Percentiles rank a stretch among this genome's conserved stretches.
Conservation (phyloP, 1,140 invertebrate species). For the Cydia fagiglandana region DNA sequence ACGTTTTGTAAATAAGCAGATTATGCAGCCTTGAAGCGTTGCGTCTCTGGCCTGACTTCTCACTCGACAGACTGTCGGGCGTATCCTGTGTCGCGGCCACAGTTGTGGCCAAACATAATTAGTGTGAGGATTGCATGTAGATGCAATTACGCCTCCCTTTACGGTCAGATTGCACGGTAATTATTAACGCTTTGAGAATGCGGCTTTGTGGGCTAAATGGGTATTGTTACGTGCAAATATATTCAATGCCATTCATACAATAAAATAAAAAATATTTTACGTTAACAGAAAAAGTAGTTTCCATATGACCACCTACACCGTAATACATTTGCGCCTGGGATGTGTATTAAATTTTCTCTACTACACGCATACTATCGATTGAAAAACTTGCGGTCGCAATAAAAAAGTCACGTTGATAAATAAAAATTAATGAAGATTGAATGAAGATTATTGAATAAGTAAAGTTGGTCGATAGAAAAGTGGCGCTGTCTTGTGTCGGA, state of each 20-base stretch:
- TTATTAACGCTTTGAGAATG: constrained; percentile 38
- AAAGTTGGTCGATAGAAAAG: too few species aligned
- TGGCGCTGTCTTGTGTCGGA: too few species aligned
- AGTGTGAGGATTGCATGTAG: constrained; percentile 55
- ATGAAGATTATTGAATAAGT: too few species aligned
- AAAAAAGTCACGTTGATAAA: too few species aligned
- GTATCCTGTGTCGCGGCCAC: constrained; percentile 1
- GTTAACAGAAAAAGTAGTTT: too few species aligned
- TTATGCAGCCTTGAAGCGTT: not conserved
- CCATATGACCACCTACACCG: too few species aligned
- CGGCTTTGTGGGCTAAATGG: constrained; percentile 8
- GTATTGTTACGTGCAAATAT: not conserved
- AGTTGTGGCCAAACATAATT: constrained; percentile 59
- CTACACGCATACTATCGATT: not conserved
- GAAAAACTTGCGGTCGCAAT: too few species aligned
- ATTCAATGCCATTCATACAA: not conserved
- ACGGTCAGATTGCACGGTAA: constrained; percentile 35
- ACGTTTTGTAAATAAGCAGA: not conserved
- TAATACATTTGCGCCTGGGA: too few species aligned
- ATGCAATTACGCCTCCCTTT: constrained; percentile 49
- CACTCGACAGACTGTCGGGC: not conserved
- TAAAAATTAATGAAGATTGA: too few species aligned
- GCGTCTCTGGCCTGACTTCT: not conserved
- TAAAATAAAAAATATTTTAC: too few species aligned
- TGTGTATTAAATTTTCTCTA: too few species aligned